Percentiles rank a stretch among this genome's conserved stretches.
Evolutionary conservation across 2,113 vertebrate genomes (phyloP).

Genomic region (Pyrgilauda ruficollis): DNA sequence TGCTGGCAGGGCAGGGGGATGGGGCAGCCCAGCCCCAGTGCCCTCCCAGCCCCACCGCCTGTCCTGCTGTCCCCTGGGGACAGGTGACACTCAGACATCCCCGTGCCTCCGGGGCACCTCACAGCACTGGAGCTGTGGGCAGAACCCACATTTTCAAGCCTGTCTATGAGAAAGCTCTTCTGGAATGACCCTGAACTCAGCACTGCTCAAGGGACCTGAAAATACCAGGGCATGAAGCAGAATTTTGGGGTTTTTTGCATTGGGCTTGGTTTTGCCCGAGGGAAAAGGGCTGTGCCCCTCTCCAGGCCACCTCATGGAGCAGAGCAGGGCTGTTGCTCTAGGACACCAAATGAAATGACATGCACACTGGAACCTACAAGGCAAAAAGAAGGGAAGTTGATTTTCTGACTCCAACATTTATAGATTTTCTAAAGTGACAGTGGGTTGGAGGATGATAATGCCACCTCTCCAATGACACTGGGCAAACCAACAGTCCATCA

Average conservation of each 20-base stretch:
- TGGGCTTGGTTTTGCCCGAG: background rate
- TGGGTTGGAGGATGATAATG: too few relatives aligned
- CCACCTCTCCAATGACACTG: too few relatives aligned
- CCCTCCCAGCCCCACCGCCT: background rate
- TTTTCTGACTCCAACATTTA: too few relatives aligned
- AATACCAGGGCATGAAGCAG: background rate
- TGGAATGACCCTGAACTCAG: background rate
- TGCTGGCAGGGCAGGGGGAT: background rate
- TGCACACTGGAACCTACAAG: too few relatives aligned
- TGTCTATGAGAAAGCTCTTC: background rate
- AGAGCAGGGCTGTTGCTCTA: background rate
- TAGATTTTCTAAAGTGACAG: too few relatives aligned
- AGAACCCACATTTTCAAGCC: background rate
- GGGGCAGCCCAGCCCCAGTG: background rate
- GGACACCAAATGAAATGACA: too few relatives aligned
- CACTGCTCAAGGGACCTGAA: background rate
- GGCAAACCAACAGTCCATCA: too few relatives aligned
- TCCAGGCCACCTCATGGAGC: fast-evolving
- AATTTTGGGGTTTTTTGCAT: fast-evolving
- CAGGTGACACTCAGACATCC: fast-evolving
- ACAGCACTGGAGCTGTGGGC: background rate
- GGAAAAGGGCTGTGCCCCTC: background rate
- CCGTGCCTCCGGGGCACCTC: fast-evolving
- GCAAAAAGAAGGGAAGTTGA: too few relatives aligned
- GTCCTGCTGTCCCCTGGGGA: background rate